These are phyloP conservation scores for Geopemphigus sp. DNA, from an alignment of 1,140 invertebrate genomes.

Conservation along the genomic window DNA sequence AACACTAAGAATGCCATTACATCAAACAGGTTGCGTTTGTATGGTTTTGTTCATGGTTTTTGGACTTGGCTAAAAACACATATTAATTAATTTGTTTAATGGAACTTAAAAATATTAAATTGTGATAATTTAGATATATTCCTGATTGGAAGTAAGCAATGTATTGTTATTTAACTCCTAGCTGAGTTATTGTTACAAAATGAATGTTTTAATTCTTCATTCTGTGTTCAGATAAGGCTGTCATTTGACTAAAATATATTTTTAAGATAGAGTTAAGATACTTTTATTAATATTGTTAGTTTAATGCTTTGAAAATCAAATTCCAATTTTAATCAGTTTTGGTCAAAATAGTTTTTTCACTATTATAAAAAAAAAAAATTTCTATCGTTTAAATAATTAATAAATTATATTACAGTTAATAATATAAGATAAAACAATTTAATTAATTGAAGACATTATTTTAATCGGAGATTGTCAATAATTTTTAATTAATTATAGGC, in stretches of 20 bases:
- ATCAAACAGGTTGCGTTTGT: constrained; percentile 37
- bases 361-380: no score
- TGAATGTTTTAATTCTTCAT: not conserved
- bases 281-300: no score
- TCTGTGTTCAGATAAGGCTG: not conserved
- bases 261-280: not conserved
- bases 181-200: not conserved
- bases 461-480: no score
- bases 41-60: constrained; percentile 45
- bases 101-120: constrained; percentile 11
- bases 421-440: no score
- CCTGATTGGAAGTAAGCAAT: not conserved
- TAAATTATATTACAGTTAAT: no score
- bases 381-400: no score
- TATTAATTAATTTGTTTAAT: constrained; percentile 22
- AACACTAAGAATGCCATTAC: constrained; percentile 38
- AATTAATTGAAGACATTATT: no score
- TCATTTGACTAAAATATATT: not conserved
- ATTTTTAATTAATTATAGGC: no score
- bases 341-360: no score
- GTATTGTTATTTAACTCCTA: not conserved
- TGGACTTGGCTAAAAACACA: constrained; percentile 44
- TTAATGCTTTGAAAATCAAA: no score
- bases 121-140: constrained; percentile 21
- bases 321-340: no score